phyloP scores from a whole-genome alignment of 2,113 vertebrate genomes.

The Macrotis lagotis region DNA sequence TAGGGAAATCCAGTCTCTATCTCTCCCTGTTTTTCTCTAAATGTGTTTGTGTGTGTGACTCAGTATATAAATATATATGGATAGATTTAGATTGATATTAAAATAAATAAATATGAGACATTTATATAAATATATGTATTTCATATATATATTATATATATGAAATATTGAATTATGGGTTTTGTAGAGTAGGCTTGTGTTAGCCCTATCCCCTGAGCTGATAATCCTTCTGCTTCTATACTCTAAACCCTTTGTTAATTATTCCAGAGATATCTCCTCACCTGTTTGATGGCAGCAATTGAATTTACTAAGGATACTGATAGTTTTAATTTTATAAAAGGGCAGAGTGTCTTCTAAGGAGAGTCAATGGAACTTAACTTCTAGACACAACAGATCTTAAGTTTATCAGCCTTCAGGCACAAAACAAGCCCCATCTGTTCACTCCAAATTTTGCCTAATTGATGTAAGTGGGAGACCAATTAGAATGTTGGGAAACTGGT shows the following conservation, averaged over 20 bases:
- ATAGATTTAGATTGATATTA: neutral
- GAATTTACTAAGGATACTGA: neutral
- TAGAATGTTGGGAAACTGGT: conserved; percentile 3
- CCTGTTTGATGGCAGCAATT: neutral
- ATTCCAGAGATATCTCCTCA: neutral
- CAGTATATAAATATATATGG: neutral
- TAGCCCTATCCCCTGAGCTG: neutral
- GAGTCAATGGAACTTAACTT: conserved; percentile 1
- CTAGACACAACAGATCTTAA: neutral
- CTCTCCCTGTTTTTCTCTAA: neutral
- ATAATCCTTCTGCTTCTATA: neutral
- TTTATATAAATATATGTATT: neutral
- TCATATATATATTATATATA: neutral
- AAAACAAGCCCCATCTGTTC: conserved; percentile 11
- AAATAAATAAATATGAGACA: neutral
- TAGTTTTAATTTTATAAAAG: neutral
- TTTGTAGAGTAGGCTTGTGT: neutral
- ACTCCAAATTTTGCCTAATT: neutral
- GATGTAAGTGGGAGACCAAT: conserved; percentile 20
- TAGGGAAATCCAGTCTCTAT: neutral
- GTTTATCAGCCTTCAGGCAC: neutral
- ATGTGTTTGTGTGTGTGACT: too few species aligned
- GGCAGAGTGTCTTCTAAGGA: neutral
- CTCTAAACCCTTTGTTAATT: neutral
- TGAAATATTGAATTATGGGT: neutral